Evolutionary conservation across 1,140 invertebrate genomes (phyloP).

Genomic region (Capitella teleta): DNA sequence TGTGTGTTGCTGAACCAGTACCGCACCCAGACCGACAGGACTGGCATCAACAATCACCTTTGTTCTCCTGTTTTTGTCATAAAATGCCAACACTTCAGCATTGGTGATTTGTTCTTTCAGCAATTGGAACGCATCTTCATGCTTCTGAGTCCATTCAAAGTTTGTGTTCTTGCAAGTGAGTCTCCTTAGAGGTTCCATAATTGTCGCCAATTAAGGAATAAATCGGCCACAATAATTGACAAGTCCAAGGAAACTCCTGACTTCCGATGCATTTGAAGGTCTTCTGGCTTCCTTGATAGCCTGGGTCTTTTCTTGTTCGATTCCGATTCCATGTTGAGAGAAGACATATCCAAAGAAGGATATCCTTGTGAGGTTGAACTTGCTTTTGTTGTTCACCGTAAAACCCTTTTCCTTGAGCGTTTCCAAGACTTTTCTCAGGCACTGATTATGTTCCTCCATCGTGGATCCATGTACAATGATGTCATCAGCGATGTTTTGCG

Average conservation of each 20-base stretch:
- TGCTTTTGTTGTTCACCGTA: constrained; percentile 1
- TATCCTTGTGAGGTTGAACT: neutral
- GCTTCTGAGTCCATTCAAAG: neutral
- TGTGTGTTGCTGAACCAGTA: constrained; percentile 12
- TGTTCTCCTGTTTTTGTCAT: constrained; percentile 19
- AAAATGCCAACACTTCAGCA: constrained; percentile 13
- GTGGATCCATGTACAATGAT: neutral
- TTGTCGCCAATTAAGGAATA: neutral
- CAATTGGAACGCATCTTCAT: constrained; percentile 14
- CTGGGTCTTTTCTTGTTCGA: neutral
- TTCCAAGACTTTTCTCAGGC: neutral
- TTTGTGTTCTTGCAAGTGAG: too few relatives aligned
- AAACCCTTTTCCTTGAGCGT: neutral
- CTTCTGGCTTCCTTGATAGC: neutral
- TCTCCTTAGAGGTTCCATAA: neutral
- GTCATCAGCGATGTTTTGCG: constrained; percentile 13
- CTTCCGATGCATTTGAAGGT: neutral
- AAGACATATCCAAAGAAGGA: neutral
- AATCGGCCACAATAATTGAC: constrained; percentile 6
- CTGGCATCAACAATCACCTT: constrained; percentile 25
- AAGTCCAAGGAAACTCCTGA: constrained; percentile 6
- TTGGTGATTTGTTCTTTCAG: constrained; percentile 14
- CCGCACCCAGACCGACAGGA: constrained; percentile 13
- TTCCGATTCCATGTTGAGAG: neutral
- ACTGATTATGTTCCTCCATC: neutral